Percentiles rank a stretch among this genome's conserved stretches.
phyloP scores from a whole-genome alignment of 1,140 invertebrate species.

The Drosophila ogumai region DNA sequence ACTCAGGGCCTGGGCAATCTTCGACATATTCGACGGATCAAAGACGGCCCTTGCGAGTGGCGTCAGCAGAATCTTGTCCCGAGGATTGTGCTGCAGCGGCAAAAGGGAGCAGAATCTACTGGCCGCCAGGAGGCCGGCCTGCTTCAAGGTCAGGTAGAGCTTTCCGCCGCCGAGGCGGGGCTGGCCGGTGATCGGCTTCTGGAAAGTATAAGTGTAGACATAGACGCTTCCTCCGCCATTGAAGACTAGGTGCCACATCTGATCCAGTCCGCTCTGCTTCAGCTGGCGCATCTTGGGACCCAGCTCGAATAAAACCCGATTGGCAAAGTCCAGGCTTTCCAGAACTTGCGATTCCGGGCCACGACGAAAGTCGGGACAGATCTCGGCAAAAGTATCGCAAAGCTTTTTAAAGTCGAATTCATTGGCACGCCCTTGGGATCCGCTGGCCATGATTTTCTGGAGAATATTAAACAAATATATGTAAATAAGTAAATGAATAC shows the following conservation, averaged over 20 bases:
- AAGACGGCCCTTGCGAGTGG: slow-evolving; percentile 59
- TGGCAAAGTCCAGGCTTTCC: slow-evolving; percentile 60
- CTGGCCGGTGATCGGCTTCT: slow-evolving; percentile 43
- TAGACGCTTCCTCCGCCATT: slow-evolving; percentile 30
- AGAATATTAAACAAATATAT: background rate
- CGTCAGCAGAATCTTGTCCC: slow-evolving; percentile 55
- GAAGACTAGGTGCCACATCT: slow-evolving; percentile 65
- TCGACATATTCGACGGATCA: slow-evolving; percentile 38
- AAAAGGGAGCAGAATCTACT: slow-evolving; percentile 32
- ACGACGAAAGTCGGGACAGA: slow-evolving; percentile 52
- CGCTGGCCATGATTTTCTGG: slow-evolving; percentile 35
- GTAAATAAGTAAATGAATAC: too few species aligned
- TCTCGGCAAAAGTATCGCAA: slow-evolving; percentile 41
- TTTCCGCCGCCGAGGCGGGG: slow-evolving; percentile 44
- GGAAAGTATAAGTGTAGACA: slow-evolving; percentile 56
- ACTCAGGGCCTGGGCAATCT: slow-evolving; percentile 41
- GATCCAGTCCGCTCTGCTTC: slow-evolving; percentile 42
- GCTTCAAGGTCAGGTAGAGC: slow-evolving; percentile 61
- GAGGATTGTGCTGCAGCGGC: slow-evolving; percentile 29
- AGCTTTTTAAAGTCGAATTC: slow-evolving; percentile 44
- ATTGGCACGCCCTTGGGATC: background rate
- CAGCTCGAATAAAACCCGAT: slow-evolving; percentile 54
- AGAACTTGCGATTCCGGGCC: background rate
- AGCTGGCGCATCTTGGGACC: slow-evolving; percentile 53
- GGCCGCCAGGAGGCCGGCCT: slow-evolving; percentile 57